Evolutionary conservation across 2,888 invertebrate genomes (phyloP).

Genomic region (Clusia tigrina): DNA sequence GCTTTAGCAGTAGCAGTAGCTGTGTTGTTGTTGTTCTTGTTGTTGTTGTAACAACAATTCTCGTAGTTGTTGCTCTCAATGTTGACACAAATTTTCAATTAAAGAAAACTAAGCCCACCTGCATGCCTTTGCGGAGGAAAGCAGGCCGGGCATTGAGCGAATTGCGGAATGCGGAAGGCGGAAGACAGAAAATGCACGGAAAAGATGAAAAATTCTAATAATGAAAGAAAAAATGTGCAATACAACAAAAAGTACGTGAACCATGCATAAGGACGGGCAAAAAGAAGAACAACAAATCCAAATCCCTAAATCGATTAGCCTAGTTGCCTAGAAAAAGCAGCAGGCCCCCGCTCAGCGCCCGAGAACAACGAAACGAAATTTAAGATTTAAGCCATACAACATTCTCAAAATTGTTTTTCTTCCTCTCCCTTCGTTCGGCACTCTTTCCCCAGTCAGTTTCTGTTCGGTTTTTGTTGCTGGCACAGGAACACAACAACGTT

Average conservation of each 20-base stretch:
- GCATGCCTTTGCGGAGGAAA: slow-evolving; percentile 8
- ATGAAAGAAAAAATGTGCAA: background rate
- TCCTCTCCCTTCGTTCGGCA: too few species aligned
- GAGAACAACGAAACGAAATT: background rate
- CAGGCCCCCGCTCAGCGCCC: background rate
- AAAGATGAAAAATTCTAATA: background rate
- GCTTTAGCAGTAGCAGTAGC: background rate
- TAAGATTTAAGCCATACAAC: background rate
- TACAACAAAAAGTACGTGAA: background rate
- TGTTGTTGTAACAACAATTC: slow-evolving; percentile 3
- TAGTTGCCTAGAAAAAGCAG: slow-evolving; percentile 40
- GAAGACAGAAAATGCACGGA: background rate
- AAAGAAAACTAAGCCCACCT: slow-evolving; percentile 23
- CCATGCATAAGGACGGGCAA: background rate
- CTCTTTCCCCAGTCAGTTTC: background rate
- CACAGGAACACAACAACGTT: background rate
- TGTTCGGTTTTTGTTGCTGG: background rate
- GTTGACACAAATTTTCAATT: slow-evolving; percentile 31
- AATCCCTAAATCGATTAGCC: slow-evolving; percentile 42
- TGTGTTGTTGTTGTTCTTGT: slow-evolving; percentile 4
- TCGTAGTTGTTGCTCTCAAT: slow-evolving; percentile 21
- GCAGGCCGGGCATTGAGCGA: background rate
- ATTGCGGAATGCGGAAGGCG: background rate
- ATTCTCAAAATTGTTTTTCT: too few species aligned
- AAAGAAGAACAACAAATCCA: slow-evolving; percentile 1